Base-by-base conservation (phyloP, 2,888 invertebrate species). In the Melanargia galathea region DNA sequence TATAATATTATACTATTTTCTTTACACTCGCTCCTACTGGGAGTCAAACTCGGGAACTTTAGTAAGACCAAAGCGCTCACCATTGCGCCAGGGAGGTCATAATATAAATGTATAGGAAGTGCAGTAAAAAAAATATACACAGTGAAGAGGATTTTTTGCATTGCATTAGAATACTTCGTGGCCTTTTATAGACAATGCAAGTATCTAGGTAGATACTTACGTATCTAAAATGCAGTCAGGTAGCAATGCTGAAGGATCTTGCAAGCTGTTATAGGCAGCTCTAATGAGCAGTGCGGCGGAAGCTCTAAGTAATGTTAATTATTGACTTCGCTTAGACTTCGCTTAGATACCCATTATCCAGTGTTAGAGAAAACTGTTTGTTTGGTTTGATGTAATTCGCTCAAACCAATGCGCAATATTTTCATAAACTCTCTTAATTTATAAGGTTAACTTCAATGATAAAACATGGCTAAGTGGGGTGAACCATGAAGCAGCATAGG, bases 231-330 rank as follows among this genome's bases (percentile, higher is more conserved):
- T 55, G 26, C 40, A 24, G 55, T 24, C 40, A 10, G 38, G 18
- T 20, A 55, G 55, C 24, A 55, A 55, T 22, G 55, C 3, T 24
- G 43, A 24, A 43, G 55, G 40, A n/a, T 26, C 40, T 24, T 26
- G 52, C 52, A 7, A 13, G 26, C 26, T 33, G 18, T 4, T 26
- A 26, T 6, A n/a, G 16, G 16, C 55, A 20, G 20, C 60, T 38
- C 55, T 66, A 63, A 61, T 30, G 66, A 63, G 55, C 22, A 13
- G 8, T 2, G 35, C 45, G 38, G 43, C 63, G 66, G 66, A 66
- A 63, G 58, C 40, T 22, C 54, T 58, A 62, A 16, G 30, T 46
- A 35, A 46, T 46, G 60, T 61, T 61, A 54, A 58, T 63, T 64
- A 63, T 57, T 46, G 51, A 52, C 56, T 60, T 20, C 22, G 24